Base-by-base conservation (phyloP, 2,888 invertebrate species). In the Heteromurus nitidus region DNA sequence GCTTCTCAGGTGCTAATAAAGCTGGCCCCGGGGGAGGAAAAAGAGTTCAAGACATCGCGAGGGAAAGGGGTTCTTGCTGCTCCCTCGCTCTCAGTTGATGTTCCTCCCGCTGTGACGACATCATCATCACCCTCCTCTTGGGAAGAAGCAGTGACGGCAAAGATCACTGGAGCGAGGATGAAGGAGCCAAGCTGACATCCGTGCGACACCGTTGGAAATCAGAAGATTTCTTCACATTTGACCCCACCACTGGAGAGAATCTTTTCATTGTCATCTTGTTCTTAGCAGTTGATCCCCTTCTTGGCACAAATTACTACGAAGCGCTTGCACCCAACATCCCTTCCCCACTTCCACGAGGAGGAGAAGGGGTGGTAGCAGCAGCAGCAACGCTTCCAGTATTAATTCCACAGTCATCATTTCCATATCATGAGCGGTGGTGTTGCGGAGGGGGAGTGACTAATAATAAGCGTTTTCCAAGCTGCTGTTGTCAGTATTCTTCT, bases 131-230 rank as follows among this genome's bases (percentile, higher is more conserved):
- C 55, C 11, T 55, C 65, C 26, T 26, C 20, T 18, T 30, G 26
- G 20, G n/a, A n/a, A 42, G 22, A 36, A 3, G 58, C 16, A 24
- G 70, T 24, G 24, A 60, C 65, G 42, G 18, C 58, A 18, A n/a
- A n/a, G n/a, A n/a, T n/a, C n/a, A n/a, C n/a, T n/a, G n/a, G 68
- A 44, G 70, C 42, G 47, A 79, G 47, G 65, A 79, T 79, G 79
- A 79, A 79, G 79, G 79, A 79, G 47, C 79, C 79, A 30, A 79
- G 79, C 79, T 79, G 79, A 79, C 79, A 79, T 79, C 70, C 79
- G 55, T 64, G 9, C 20, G 30, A 16, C 16, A 11, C 11, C 18
- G n/a, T n/a, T n/a, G n/a, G n/a, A n/a, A n/a, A n/a, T n/a, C n/a
- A n/a, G n/a, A n/a, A n/a, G n/a, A n/a, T n/a, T n/a, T n/a, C n/a